Base-by-base conservation (phyloP, 2,888 invertebrate species). In the Andrena bucephala region DNA sequence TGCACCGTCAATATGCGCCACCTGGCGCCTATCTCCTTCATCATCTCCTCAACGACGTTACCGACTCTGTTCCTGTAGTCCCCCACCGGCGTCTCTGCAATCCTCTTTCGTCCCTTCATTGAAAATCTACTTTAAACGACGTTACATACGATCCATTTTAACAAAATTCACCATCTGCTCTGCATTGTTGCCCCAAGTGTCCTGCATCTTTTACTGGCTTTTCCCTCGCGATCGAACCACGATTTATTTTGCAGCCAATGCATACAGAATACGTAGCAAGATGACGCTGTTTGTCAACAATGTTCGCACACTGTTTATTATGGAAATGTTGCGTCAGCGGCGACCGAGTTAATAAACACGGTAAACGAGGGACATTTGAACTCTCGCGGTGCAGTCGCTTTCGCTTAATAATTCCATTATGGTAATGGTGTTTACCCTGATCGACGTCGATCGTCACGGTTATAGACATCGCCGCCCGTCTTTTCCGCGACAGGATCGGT, bases 1-100 rank as follows among this genome's bases (percentile, higher is more conserved):
- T 69, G 69, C 27, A 76, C 77, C 70, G 73, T 65, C 71, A 54
- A 31, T 33, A 72, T 68, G 86, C 89, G 90, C 88, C 91, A 90
- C 81, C 90, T 87, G 59, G 70, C 63, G 72, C 63, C 20, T n/a
- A 24, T 13, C 0, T 24, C 3, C 16, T n/a, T 36, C 48, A 2
- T 48, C 20, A 31, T 20, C 29, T 48, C 6, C 27, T 16, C 1
- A 3, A 2, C 69, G 48, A 81, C 29, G 7, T 87, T 86, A 87
- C 81, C 87, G 86, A 85, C 81, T 16, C n/a, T 3, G 31, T n/a
- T 29, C 16, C 8, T 20, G 4, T 8, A 4, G 0, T 27, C 62
- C 13, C 54, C 24, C 48, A 4, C 10, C 13, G 27, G 48, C 27
- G 50, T 60, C n/a, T 33, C 20, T 13, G 27, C 20, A 16, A 4